Conservation (phyloP, 2,113 vertebrate genomes). For the Edolisoma coerulescens region DNA sequence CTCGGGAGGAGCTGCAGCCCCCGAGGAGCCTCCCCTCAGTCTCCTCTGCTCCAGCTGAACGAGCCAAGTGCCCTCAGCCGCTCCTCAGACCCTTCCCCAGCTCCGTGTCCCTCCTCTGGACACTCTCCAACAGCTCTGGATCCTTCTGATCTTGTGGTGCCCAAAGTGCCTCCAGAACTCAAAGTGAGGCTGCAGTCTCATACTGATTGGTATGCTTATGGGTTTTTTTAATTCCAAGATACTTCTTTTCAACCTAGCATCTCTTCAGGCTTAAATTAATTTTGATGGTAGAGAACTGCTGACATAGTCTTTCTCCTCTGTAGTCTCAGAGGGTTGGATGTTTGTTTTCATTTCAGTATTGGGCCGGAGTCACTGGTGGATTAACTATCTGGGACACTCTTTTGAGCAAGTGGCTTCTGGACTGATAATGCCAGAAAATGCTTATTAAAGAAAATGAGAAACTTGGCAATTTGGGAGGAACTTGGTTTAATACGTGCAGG, state of each 20-base stretch:
- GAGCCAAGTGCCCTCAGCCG: not conserved
- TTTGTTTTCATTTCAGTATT: not conserved
- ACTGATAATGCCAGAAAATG: not conserved
- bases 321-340: not conserved
- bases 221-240: not conserved
- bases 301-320: not conserved
- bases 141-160: not conserved
- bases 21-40: not conserved
- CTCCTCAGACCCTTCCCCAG: not conserved
- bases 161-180: fast-evolving
- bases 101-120: not conserved
- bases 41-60: not conserved
- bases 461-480: not conserved
- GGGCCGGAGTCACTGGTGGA: slow-evolving; percentile 6
- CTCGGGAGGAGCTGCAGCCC: too few relatives aligned
- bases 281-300: not conserved
- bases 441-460: slow-evolving; percentile 11
- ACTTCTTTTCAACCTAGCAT: not conserved
- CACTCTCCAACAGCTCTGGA: not conserved
- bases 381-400: slow-evolving; percentile 26
- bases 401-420: not conserved
- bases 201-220: not conserved
- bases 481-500: not conserved
- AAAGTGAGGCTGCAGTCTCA: not conserved
- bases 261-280: not conserved